These are phyloP conservation scores for Champsocephalus gunnari DNA, from an alignment of 2,797 vertebrate species.

Conservation along the genomic window DNA sequence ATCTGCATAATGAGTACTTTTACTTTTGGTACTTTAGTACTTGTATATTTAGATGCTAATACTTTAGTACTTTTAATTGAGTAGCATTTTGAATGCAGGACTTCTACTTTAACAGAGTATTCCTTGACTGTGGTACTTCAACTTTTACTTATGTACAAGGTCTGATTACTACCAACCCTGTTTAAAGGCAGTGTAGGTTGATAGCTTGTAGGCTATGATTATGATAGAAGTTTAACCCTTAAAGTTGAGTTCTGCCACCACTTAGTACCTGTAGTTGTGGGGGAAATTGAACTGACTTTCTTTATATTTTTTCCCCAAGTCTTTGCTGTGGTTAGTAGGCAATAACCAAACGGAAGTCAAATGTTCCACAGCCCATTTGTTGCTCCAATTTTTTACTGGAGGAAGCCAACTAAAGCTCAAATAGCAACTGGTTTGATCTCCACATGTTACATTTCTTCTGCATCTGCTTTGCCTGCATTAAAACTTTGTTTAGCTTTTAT, in stretches of 20 bases:
- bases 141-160: too few species aligned
- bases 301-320: conserved; percentile 6
- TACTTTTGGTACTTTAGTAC: too few species aligned
- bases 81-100: too few species aligned
- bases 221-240: not conserved
- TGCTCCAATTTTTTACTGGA: conserved; percentile 48
- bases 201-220: not conserved
- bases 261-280: not conserved
- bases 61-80: too few species aligned
- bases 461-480: conserved; percentile 57
- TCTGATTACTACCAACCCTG: too few species aligned
- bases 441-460: conserved; percentile 59
- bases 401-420: conserved; percentile 36
- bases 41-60: too few species aligned
- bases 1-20: too few species aligned
- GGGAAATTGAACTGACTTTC: not conserved
- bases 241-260: not conserved
- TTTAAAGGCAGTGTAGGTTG: not conserved
- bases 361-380: conserved; percentile 71
- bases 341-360: conserved; percentile 67
- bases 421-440: conserved; percentile 56
- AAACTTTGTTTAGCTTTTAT: conserved; percentile 59
- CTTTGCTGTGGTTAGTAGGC: conserved; percentile 71
- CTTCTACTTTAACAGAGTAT: too few species aligned
- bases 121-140: too few species aligned